Base-by-base conservation (phyloP, 2,113 vertebrate genomes). In the Salvelinus sp. region DNA sequence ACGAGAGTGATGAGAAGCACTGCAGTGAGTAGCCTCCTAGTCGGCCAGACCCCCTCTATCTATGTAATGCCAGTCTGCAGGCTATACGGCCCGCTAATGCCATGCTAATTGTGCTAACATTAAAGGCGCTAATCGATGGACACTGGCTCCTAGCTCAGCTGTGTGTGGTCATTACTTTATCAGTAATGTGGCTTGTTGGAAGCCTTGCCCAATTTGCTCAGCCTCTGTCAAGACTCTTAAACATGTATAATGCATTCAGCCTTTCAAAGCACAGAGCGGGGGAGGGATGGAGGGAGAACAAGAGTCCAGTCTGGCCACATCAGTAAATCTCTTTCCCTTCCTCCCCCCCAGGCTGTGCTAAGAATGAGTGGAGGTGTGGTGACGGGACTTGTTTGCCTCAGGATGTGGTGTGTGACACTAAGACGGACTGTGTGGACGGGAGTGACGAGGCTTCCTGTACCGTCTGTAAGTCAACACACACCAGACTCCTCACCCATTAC, bases 371-470 rank as follows among this genome's bases (percentile, higher is more conserved):
- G 74, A 85, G 78, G 30, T 95, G 94, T 72, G 87, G 86, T 0
- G 72, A 92, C 3, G 91, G 93, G 0, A 1, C 38, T 3, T 95
- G 94, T 58, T 58, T 94, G 64, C 81, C 89, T 22, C 82, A 90
- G 72, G 86, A 84, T 13, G 85, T 91, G 7, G 54, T 79, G 9
- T 95, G 94, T 23, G 81, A 95, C 81, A 66, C 16, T 0, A 90
- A 86, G 57, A 84, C 7, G 25, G 93, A 95, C 87, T 95, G 94
- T 27, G 28, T n/a, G 2, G 93, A 94, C 20, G 91, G 92, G 64
- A 93, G 91, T 25, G 94, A 95, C 20, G 94, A 95, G 82, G 82
- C 87, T 58, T 81, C 81, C 28, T 95, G 94, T 79, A 27, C 74
- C 79, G 6, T 48, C 33, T 82, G 93, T 93, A 72, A 91, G 91